These are phyloP conservation scores for Gastrophryne carolinensis DNA, from an alignment of 2,797 vertebrate species.

Conservation along the genomic window DNA sequence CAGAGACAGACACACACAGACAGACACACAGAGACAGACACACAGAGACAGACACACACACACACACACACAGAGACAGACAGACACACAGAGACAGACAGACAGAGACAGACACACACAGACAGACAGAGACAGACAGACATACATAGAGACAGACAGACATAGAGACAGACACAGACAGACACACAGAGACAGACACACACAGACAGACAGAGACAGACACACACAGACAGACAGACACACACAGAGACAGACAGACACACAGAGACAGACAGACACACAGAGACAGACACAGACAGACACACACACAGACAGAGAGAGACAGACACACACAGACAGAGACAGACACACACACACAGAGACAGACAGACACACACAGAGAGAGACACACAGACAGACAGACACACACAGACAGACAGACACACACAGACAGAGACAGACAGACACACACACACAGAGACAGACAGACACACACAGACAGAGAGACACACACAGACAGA, in stretches of 20 bases:
- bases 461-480: neutral
- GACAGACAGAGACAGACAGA: neutral
- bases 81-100: neutral
- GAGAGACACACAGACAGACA: neutral
- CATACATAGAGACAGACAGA: no score
- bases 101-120: neutral
- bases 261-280: neutral
- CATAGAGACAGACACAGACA: no score
- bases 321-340: neutral
- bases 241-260: neutral
- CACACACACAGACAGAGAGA: neutral
- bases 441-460: neutral
- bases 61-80: neutral
- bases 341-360: neutral
- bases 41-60: neutral
- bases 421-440: neutral
- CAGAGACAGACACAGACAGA: neutral
- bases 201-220: neutral
- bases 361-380: neutral
- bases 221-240: neutral
- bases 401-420: neutral
- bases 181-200: neutral
- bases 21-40: neutral
- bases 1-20: neutral
- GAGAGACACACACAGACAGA: neutral